Percentiles rank a stretch among this genome's conserved stretches.
These are phyloP conservation scores for Hippocampus zosterae DNA, from an alignment of 2,113 vertebrate genomes.

Conservation along the genomic window DNA sequence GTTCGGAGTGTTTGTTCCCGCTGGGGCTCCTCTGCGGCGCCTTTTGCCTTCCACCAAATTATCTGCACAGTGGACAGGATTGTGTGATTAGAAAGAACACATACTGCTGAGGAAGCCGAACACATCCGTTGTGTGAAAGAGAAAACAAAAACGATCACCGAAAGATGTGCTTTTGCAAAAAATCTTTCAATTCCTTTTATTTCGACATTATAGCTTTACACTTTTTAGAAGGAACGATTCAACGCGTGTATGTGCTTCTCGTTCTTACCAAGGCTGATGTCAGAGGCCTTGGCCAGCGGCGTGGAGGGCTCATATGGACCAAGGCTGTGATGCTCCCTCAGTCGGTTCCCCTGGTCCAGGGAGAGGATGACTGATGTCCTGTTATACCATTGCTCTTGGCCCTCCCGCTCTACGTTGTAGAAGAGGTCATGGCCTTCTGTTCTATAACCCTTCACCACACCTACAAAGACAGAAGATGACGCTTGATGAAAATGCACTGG, in stretches of 20 bases:
- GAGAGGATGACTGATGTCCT: slow-evolving; percentile 87
- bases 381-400: slow-evolving; percentile 87
- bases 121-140: not conserved
- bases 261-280: slow-evolving; percentile 91
- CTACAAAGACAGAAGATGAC: slow-evolving; percentile 55
- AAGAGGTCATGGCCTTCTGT: slow-evolving; percentile 83
- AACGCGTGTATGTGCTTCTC: not conserved
- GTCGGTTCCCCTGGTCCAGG: slow-evolving; percentile 87
- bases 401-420: slow-evolving; percentile 90
- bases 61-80: slow-evolving; percentile 64
- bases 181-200: too few species aligned
- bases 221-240: not conserved
- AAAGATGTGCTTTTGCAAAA: too few species aligned
- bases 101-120: not conserved
- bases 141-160: not conserved
- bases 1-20: slow-evolving; percentile 64
- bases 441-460: slow-evolving; percentile 85
- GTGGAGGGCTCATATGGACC: slow-evolving; percentile 85
- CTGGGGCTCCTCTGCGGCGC: slow-evolving; percentile 76
- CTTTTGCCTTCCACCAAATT: slow-evolving; percentile 97
- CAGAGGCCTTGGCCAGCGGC: slow-evolving; percentile 86
- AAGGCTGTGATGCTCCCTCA: slow-evolving; percentile 90
- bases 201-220: too few species aligned
- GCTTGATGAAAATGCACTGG: not conserved
- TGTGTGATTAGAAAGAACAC: not conserved